These are phyloP conservation scores for Atta colombica DNA, from an alignment of 1,140 invertebrate genomes.

Conservation along the genomic window DNA sequence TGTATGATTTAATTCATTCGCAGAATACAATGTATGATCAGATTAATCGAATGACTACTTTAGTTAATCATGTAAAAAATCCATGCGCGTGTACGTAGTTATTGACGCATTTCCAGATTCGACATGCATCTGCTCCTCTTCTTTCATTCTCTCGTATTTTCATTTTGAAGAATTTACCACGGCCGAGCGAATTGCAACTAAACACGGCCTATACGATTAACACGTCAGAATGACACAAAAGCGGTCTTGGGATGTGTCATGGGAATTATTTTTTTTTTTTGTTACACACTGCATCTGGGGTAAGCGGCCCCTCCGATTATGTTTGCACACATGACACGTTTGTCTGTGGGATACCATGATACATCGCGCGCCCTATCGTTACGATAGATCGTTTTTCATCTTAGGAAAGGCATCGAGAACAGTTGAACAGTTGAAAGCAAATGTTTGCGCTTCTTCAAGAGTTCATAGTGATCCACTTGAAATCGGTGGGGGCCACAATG, in stretches of 20 bases:
- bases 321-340: conserved; percentile 80
- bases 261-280: conserved; percentile 79
- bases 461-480: conserved; percentile 27
- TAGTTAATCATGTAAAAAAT: conserved; percentile 11
- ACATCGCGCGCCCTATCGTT: conserved; percentile 44
- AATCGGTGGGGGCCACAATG: conserved; percentile 26
- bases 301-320: conserved; percentile 74
- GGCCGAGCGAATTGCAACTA: conserved; percentile 59
- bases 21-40: conserved; percentile 4
- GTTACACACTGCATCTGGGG: conserved; percentile 27
- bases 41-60: conserved; percentile 9
- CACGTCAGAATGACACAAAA: conserved; percentile 80
- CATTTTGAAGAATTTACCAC: conserved; percentile 64
- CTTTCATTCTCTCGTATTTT: conserved; percentile 52
- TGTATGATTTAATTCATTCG: conserved; percentile 7
- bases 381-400: conserved; percentile 20
- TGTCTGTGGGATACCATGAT: conserved; percentile 78
- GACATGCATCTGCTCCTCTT: conserved; percentile 67
- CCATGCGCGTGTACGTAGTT: background rate
- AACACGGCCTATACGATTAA: conserved; percentile 81
- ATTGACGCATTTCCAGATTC: background rate
- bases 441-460: conserved; percentile 62
- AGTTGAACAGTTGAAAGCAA: conserved; percentile 24
- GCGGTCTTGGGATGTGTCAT: conserved; percentile 77
- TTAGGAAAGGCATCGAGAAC: conserved; percentile 36